These are phyloP conservation scores for Pollimyrus isidori DNA, from an alignment of 2,113 vertebrate species.

Conservation along the genomic window DNA sequence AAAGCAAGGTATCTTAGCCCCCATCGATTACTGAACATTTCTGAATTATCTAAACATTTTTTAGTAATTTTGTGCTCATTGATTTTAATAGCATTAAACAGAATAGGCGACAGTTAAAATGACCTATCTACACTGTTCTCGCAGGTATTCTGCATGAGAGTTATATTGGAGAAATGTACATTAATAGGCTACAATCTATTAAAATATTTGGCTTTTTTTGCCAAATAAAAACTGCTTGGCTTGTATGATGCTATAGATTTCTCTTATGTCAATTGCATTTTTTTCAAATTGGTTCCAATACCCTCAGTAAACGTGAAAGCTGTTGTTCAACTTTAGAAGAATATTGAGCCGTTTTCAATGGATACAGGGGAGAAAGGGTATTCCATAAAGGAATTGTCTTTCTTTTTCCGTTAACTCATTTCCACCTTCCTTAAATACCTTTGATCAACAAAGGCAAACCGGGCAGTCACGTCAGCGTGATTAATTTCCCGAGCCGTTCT, in stretches of 20 bases:
- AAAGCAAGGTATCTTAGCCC: background rate
- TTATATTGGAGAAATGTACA: background rate
- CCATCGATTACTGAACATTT: background rate
- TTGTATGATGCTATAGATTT: background rate
- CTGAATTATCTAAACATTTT: background rate
- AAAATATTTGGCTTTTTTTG: background rate
- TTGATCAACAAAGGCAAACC: background rate
- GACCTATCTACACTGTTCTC: background rate
- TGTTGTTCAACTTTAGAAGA: background rate
- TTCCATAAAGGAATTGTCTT: background rate
- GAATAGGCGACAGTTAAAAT: background rate
- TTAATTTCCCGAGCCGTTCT: conserved; percentile 41
- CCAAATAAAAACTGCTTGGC: background rate
- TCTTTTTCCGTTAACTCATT: background rate
- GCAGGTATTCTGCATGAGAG: background rate
- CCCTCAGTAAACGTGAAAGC: background rate
- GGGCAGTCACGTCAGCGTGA: background rate
- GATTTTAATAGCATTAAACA: background rate
- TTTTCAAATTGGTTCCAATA: background rate
- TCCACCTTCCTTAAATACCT: background rate
- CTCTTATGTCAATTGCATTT: background rate
- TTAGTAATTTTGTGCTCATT: background rate
- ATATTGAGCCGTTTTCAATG: background rate
- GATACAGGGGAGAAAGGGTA: background rate
- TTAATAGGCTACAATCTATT: background rate